These are phyloP conservation scores for Lynx canadensis DNA, from an alignment of 2,113 vertebrate genomes.

Conservation along the genomic window DNA sequence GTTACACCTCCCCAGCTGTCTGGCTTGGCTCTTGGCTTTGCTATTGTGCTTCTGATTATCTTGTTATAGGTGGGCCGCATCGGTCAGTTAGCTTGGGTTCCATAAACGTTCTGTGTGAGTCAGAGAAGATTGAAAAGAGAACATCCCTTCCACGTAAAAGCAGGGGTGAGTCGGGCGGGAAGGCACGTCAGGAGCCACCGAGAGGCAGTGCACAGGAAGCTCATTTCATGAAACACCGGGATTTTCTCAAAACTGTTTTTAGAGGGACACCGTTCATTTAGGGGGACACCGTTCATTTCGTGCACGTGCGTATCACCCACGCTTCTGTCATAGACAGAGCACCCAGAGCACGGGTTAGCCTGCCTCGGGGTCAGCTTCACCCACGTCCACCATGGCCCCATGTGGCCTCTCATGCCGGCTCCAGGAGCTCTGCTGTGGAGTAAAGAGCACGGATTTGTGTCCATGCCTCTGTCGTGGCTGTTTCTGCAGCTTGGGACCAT, in stretches of 20 bases:
- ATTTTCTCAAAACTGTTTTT: not conserved
- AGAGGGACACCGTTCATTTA: not conserved
- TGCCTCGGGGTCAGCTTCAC: not conserved
- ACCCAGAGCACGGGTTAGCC: not conserved
- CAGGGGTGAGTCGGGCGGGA: fast-evolving
- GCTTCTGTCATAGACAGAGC: not conserved
- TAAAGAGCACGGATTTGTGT: not conserved
- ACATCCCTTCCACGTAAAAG: not conserved
- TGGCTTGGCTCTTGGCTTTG: conserved; percentile 13
- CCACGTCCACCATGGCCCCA: fast-evolving
- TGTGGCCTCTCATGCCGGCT: not conserved
- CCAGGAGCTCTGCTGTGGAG: not conserved
- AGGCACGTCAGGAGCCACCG: not conserved
- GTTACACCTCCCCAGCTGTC: conserved; percentile 5
- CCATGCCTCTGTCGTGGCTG: not conserved
- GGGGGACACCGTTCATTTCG: no score
- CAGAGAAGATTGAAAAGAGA: not conserved
- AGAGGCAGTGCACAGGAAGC: not conserved
- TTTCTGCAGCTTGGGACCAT: not conserved
- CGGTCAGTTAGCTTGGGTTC: conserved; percentile 1
- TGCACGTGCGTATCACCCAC: no score
- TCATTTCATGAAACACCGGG: fast-evolving
- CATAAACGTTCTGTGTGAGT: not conserved
- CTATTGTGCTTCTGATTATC: conserved; percentile 67
- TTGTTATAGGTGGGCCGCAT: not conserved